These are phyloP conservation scores for Parascotia fuliginaria DNA, from an alignment of 2,888 invertebrate species.

Conservation along the genomic window DNA sequence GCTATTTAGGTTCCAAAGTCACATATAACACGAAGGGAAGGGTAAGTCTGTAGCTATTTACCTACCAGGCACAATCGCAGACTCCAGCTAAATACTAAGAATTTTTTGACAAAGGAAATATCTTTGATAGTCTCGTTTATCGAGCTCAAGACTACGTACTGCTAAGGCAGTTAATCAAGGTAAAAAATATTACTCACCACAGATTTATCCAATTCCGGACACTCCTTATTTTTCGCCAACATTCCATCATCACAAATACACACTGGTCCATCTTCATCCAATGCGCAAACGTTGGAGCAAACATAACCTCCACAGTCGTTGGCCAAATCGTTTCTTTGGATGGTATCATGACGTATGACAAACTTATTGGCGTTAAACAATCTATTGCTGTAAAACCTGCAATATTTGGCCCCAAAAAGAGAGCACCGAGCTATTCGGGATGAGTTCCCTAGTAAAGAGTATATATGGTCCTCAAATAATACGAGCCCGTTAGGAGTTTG, in stretches of 20 bases:
- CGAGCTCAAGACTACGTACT: too few species aligned
- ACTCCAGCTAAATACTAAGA: too few species aligned
- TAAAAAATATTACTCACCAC: slow-evolving; percentile 51
- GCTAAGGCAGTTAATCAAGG: too few species aligned
- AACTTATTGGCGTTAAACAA: slow-evolving; percentile 61
- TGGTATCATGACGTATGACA: slow-evolving; percentile 60
- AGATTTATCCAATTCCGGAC: slow-evolving; percentile 40
- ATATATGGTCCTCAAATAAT: slow-evolving; percentile 91
- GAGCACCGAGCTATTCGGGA: slow-evolving; percentile 86
- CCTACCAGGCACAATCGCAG: too few species aligned
- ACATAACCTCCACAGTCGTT: slow-evolving; percentile 77
- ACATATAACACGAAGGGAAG: too few species aligned
- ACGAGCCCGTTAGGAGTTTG: slow-evolving; percentile 88
- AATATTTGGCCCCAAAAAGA: slow-evolving; percentile 81
- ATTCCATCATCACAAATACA: slow-evolving; percentile 86
- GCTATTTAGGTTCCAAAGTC: too few species aligned
- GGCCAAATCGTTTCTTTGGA: slow-evolving; percentile 58
- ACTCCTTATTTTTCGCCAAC: slow-evolving; percentile 47
- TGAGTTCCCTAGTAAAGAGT: slow-evolving; percentile 87
- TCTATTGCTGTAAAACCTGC: slow-evolving; percentile 77
- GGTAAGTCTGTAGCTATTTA: too few species aligned
- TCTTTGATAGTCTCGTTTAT: too few species aligned
- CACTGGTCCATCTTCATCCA: slow-evolving; percentile 63
- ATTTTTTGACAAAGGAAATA: too few species aligned
- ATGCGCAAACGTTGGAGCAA: slow-evolving; percentile 88